Base-by-base conservation (phyloP, 2,113 vertebrate species). In the Falco punctatus region DNA sequence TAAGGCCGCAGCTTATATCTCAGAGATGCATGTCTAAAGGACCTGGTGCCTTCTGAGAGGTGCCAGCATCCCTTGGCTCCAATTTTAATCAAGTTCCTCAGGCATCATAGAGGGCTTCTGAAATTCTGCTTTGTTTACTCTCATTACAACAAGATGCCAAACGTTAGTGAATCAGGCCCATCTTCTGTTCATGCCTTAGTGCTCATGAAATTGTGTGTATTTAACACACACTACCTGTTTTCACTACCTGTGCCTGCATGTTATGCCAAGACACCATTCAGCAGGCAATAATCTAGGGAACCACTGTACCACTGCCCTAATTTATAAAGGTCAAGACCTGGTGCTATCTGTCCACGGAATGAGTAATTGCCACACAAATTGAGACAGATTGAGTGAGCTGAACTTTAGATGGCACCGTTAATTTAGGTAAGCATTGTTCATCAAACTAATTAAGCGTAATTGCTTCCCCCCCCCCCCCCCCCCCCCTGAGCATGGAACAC, bases 381-480 rank as follows among this genome's bases (percentile, higher is more conserved):
- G 75, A 74, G 66, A 58, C 52, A 90, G 77, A 74, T 54, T 71
- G 94, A 94, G 69, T 74, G 78, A 98, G 64, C 75, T 95, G 73
- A 96, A 94, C 58, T 95, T 88, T 70, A 88, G 69, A 55, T 2
- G 19, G 44, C 73, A 71, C 32, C 17, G 59, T 91, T 97, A 91
- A 93, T 96, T 84, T 91, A 86, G 51, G 48, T 74, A 82, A 52
- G 32, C 12, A 70, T 84, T 74, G 69, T 32, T 94, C 69, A 90
- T 95, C 90, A 97, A 92, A 84, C 35, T 91, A 92, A 94, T 77
- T 57, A 82, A 91, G 65, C 44, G 66, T 87, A 96, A 96, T 95
- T 79, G 40, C 18, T 35, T 35, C 7, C 35, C 35, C 35, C 35
- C 35, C 35, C 35, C n/a, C n/a, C n/a, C n/a, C 35, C 35, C 35